Evolutionary conservation across 2,888 invertebrate genomes (phyloP), one percentile per base, ranked within the genome.

Genomic region (Syritta pipiens): DNA sequence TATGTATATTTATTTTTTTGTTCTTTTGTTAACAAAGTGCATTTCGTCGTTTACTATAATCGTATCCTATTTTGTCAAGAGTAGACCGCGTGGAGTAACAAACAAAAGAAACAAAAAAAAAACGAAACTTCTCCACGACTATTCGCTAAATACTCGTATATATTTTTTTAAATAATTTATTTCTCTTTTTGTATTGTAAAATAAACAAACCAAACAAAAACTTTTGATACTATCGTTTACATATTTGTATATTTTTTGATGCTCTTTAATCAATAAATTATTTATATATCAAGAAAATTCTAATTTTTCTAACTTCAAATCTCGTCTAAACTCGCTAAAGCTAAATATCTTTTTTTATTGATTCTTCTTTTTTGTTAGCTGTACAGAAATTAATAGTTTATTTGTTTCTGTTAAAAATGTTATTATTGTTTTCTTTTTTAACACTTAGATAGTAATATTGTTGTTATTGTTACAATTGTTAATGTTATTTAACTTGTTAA

Each of bases 301-400:
- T 49, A 57, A 42, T 12, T 55, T 60, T 57, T 67, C 22, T 55
- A 68, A 74, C 46, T 79, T 42, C 32, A 81, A 82, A 82, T 83
- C 85, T 85, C 84, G 83, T 83, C 60, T 77, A 83, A 82, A 83
- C 82, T 84, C 83, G 83, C 83, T 83, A 46, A 79, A 53, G 55
- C 60, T 65, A 67, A 42, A 14, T 35, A 32, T 37, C 51, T 26
- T 14, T 53, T 49, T 46, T 28, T 49, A 12, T 9, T 44, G 19
- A 32, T 30, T 46, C 4, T 22, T 12, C 37, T 30, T 42, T 51
- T 44, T 63, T 71, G 3, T 28, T 32, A 22, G 49, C 40, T 71
- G 28, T 77, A 46, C 55, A 77, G 57, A 48, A 62, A 53, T 60
- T 51, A 53, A 32, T 55, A 42, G 9, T 32, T 32, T 32, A 12